Conservation (phyloP, 2,888 invertebrate species). For the Macrosoma leucophasiata region DNA sequence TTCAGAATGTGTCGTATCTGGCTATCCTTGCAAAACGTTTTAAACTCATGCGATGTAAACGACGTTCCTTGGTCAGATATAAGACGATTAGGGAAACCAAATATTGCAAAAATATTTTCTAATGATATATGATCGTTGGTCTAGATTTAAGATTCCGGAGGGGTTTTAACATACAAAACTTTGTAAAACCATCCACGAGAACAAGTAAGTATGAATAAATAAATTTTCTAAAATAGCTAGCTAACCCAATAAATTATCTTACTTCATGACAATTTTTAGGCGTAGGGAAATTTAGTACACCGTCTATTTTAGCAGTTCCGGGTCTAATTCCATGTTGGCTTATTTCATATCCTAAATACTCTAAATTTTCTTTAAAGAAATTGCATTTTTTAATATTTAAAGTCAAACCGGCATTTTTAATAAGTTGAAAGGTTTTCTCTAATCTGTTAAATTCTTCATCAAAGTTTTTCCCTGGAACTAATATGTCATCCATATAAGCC, state of each 20-base stretch:
- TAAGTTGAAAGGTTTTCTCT: slow-evolving; percentile 2
- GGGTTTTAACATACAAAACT: too few relatives aligned
- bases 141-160: too few relatives aligned
- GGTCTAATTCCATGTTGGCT: slow-evolving; percentile 5
- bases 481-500: slow-evolving; percentile 21
- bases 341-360: slow-evolving; percentile 15
- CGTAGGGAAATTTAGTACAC: slow-evolving; percentile 8
- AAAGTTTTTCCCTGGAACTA: slow-evolving; percentile 12
- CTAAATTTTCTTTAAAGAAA: slow-evolving; percentile 4
- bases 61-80: too few relatives aligned
- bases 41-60: too few relatives aligned
- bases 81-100: too few relatives aligned
- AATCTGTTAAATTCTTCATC: slow-evolving; percentile 12
- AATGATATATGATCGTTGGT: too few relatives aligned
- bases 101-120: too few relatives aligned
- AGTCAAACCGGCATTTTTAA: slow-evolving; percentile 10
- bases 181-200: too few relatives aligned
- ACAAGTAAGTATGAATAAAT: too few relatives aligned
- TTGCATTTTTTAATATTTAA: slow-evolving; percentile 13
- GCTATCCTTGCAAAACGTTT: too few relatives aligned
- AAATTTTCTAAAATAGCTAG: slow-evolving; percentile 14
- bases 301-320: slow-evolving; percentile 12
- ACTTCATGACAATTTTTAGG: slow-evolving; percentile 11
- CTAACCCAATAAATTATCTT: slow-evolving; percentile 12
- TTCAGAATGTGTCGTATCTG: slow-evolving; percentile 18